Percentiles rank a stretch among this genome's conserved stretches.
These are phyloP conservation scores for Hirtodrosophila histrioides DNA, from an alignment of 2,888 invertebrate species.

Conservation along the genomic window DNA sequence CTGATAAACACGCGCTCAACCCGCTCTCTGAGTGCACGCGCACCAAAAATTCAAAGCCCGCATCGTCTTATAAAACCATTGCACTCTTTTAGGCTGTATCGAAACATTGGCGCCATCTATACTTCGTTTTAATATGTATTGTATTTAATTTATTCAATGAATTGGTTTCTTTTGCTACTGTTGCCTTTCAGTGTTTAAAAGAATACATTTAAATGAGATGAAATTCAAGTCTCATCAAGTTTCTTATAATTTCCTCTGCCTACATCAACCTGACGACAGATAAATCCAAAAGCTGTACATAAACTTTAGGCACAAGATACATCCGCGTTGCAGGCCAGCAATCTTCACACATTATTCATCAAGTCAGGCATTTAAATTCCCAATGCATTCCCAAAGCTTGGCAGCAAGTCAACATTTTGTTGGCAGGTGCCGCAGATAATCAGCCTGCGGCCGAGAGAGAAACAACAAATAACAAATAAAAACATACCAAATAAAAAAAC, in stretches of 20 bases:
- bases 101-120: constrained; percentile 26
- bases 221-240: neutral
- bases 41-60: too few relatives aligned
- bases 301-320: constrained; percentile 6
- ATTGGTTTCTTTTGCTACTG: too few relatives aligned
- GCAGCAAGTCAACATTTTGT: constrained; percentile 39
- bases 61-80: neutral
- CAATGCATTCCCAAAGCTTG: constrained; percentile 33
- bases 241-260: neutral
- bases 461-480: constrained; percentile 15
- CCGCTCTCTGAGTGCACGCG: too few relatives aligned
- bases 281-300: neutral
- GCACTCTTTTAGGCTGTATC: constrained; percentile 10
- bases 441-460: constrained; percentile 12
- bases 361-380: constrained; percentile 38
- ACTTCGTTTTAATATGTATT: neutral
- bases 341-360: constrained; percentile 17
- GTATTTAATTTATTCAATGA: too few relatives aligned
- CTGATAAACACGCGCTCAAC: too few relatives aligned
- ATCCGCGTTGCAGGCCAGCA: constrained; percentile 4
- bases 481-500: constrained; percentile 19
- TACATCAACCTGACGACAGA: neutral
- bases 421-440: constrained; percentile 55
- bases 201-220: neutral
- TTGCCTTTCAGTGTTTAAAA: too few relatives aligned